These are phyloP conservation scores for Lampris incognitus DNA, from an alignment of 2,113 vertebrate species.

Conservation along the genomic window DNA sequence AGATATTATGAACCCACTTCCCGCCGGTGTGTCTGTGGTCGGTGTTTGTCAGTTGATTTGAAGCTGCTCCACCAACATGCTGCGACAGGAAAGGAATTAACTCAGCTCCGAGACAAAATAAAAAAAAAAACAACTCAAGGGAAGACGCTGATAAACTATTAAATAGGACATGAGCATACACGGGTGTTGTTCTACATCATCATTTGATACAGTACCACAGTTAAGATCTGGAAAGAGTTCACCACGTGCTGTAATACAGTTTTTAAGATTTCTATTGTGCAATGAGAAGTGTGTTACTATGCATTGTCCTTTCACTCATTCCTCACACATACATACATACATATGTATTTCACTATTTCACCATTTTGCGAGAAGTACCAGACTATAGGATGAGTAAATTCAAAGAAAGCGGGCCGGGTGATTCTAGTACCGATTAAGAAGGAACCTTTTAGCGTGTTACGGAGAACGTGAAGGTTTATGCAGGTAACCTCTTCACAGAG, in stretches of 20 bases:
- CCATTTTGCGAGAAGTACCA: background rate
- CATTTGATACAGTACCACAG: slow-evolving; percentile 18
- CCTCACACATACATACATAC: background rate
- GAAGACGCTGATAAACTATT: slow-evolving; percentile 58
- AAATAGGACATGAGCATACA: slow-evolving; percentile 39
- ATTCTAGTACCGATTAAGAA: background rate
- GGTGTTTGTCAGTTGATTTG: slow-evolving; percentile 75
- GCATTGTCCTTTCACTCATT: too few relatives aligned
- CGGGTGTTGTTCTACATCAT: slow-evolving; percentile 14
- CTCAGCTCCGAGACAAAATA: slow-evolving; percentile 60
- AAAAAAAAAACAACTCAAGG: slow-evolving; percentile 46
- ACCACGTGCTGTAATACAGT: background rate
- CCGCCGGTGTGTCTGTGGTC: slow-evolving; percentile 75
- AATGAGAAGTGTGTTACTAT: too few relatives aligned
- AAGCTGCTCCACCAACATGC: slow-evolving; percentile 74
- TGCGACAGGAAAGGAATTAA: slow-evolving; percentile 79
- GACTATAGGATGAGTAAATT: background rate
- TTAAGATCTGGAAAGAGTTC: background rate
- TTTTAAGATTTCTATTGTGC: too few relatives aligned
- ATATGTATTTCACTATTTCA: too few relatives aligned
- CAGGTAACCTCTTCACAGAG: too few relatives aligned
- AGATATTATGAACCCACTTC: slow-evolving; percentile 61
- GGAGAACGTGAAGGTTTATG: background rate
- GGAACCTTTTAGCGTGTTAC: background rate
- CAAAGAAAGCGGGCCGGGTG: slow-evolving; percentile 2